Evolutionary conservation across 2,888 invertebrate species (phyloP).

Genomic region (Andrena praecox): DNA sequence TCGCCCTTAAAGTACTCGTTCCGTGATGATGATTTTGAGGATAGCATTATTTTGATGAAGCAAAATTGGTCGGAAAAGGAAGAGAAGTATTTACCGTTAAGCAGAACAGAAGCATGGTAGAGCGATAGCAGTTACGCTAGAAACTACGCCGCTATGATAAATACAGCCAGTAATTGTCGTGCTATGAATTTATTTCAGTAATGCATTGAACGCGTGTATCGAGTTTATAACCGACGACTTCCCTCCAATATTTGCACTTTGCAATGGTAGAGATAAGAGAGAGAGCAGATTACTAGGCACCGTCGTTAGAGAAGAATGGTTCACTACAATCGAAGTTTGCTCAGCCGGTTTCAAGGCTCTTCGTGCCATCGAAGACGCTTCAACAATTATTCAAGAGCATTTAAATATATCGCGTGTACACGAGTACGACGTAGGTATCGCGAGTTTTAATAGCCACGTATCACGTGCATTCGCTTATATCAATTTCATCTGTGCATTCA

Average conservation of each 20-base stretch:
- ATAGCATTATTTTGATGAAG: slow-evolving; percentile 57
- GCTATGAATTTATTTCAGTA: slow-evolving; percentile 51
- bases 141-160: neutral
- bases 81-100: slow-evolving; percentile 71
- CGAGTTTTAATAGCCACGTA: neutral
- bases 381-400: slow-evolving; percentile 61
- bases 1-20: slow-evolving; percentile 76
- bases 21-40: slow-evolving; percentile 65
- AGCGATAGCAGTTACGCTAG: neutral
- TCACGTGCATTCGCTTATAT: neutral
- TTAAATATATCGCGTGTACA: slow-evolving; percentile 36
- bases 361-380: slow-evolving; percentile 27
- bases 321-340: slow-evolving; percentile 67
- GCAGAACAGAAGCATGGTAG: slow-evolving; percentile 69
- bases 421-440: slow-evolving; percentile 52
- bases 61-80: slow-evolving; percentile 73
- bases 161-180: neutral
- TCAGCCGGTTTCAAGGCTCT: slow-evolving; percentile 38
- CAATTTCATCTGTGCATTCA: slow-evolving; percentile 36
- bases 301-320: slow-evolving; percentile 57
- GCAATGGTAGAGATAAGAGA: slow-evolving; percentile 68
- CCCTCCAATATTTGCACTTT: slow-evolving; percentile 71
- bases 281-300: slow-evolving; percentile 67
- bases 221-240: slow-evolving; percentile 51
- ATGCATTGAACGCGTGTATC: slow-evolving; percentile 65